Evolutionary conservation across 2,113 vertebrate genomes (phyloP).

Genomic region (Bombycilla garrulus): DNA sequence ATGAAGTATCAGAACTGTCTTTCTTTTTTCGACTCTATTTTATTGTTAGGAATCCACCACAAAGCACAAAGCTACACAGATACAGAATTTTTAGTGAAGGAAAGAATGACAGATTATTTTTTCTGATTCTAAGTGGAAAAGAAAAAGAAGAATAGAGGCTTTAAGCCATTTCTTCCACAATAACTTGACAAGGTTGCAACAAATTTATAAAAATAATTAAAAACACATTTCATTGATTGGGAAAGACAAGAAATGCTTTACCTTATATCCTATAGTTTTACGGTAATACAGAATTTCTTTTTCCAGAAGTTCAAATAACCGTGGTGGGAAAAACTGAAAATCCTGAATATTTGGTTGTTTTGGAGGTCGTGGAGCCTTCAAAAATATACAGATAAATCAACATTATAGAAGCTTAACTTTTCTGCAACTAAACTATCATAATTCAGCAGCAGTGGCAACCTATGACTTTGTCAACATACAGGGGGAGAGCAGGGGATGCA

Average conservation of each 20-base stretch:
- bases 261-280: conserved; percentile 90
- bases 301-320: conserved; percentile 87
- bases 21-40: background rate
- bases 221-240: background rate
- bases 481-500: background rate
- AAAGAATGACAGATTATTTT: background rate
- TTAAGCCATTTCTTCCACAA: background rate
- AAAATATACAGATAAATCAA: background rate
- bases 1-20: background rate
- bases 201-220: background rate
- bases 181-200: background rate
- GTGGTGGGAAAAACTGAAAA: conserved; percentile 89
- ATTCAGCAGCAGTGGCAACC: background rate
- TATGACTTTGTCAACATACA: background rate
- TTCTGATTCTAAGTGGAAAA: background rate
- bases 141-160: background rate
- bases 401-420: background rate
- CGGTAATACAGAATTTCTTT: conserved; percentile 90
- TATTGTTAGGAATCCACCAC: background rate
- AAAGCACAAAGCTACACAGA: background rate
- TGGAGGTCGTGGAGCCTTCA: conserved; percentile 85
- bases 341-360: conserved; percentile 91
- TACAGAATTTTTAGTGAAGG: background rate
- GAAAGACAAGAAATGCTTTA: conserved; percentile 19
- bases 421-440: background rate